Evolutionary conservation across 2,797 vertebrate species (phyloP).

Genomic region (Heterohyrax brucei): DNA sequence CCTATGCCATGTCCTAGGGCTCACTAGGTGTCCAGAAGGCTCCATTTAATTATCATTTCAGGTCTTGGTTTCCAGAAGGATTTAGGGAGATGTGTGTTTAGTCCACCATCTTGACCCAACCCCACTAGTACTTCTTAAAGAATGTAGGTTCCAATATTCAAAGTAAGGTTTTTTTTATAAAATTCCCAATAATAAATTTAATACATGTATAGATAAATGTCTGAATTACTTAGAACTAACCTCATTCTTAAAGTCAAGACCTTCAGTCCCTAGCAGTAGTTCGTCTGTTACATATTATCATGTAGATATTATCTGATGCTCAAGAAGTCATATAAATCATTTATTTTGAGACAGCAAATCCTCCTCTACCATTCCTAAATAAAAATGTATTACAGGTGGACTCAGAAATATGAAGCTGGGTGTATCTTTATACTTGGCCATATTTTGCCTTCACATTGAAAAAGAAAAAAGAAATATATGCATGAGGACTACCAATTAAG

Average conservation of each 20-base stretch:
- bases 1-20: no score
- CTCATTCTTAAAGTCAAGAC: slow-evolving; percentile 5
- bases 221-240: neutral
- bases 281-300: neutral
- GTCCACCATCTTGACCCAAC: no score
- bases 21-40: no score
- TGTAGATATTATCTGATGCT: neutral
- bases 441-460: neutral
- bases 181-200: neutral
- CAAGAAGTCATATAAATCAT: slow-evolving; percentile 12
- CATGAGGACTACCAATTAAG: no score
- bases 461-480: neutral
- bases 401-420: slow-evolving; percentile 6
- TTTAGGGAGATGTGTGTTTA: no score
- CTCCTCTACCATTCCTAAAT: slow-evolving; percentile 31
- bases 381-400: slow-evolving; percentile 41
- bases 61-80: no score
- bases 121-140: no score
- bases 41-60: no score
- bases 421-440: slow-evolving; percentile 20
- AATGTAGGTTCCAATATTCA: neutral
- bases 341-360: slow-evolving; percentile 50
- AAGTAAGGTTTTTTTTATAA: slow-evolving; percentile 4
- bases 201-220: neutral
- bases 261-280: slow-evolving; percentile 4